phyloP scores from a whole-genome alignment of 2,797 vertebrate species.

The Gobionotothen gibberifrons region DNA sequence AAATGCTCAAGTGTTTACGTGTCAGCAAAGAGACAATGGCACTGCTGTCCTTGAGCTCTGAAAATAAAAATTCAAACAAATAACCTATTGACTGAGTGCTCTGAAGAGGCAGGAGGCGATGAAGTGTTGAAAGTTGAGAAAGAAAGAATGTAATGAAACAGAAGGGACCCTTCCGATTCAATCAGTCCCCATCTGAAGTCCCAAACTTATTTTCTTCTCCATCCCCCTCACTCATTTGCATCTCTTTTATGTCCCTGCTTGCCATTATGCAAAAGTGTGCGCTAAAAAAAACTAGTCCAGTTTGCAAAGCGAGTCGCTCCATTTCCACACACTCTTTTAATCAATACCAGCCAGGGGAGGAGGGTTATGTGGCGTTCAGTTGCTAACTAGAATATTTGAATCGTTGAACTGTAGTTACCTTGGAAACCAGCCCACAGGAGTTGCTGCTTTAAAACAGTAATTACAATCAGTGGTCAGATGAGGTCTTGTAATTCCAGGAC shows the following conservation, averaged over 20 bases:
- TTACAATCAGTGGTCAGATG: slow-evolving; percentile 68
- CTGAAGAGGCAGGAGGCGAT: slow-evolving; percentile 45
- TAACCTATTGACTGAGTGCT: slow-evolving; percentile 21
- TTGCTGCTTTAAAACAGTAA: slow-evolving; percentile 66
- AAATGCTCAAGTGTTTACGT: slow-evolving; percentile 42
- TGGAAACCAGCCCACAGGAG: slow-evolving; percentile 74
- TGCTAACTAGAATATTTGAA: slow-evolving; percentile 73
- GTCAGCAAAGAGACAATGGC: slow-evolving; percentile 53
- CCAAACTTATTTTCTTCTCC: slow-evolving; percentile 64
- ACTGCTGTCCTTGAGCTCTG: slow-evolving; percentile 36
- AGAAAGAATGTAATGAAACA: slow-evolving; percentile 66
- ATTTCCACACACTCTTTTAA: slow-evolving; percentile 73
- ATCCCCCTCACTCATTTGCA: slow-evolving; percentile 72
- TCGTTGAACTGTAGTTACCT: slow-evolving; percentile 77
- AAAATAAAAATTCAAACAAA: slow-evolving; percentile 59
- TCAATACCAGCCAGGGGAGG: slow-evolving; percentile 69
- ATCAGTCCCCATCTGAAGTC: slow-evolving; percentile 71
- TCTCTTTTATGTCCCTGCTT: slow-evolving; percentile 77
- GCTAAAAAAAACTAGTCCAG: slow-evolving; percentile 59
- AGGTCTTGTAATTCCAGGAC: slow-evolving; percentile 56
- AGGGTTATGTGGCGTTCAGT: slow-evolving; percentile 58
- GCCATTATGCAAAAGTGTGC: slow-evolving; percentile 73
- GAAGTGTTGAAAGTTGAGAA: slow-evolving; percentile 60
- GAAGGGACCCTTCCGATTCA: slow-evolving; percentile 72
- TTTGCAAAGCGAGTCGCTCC: slow-evolving; percentile 60